phyloP scores from a whole-genome alignment of 2,888 invertebrate species.

The Lissonota sp. region DNA sequence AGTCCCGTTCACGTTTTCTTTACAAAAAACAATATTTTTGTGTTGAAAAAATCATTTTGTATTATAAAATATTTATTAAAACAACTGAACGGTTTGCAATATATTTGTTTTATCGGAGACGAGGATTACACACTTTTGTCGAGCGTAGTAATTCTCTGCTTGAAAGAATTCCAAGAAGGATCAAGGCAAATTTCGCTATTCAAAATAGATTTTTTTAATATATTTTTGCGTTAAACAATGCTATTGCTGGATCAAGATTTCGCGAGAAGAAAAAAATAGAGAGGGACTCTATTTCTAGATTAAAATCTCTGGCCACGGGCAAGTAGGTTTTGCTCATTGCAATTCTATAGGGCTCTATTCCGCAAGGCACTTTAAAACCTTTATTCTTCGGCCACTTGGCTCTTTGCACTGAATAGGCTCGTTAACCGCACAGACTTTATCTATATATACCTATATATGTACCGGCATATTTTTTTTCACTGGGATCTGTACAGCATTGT shows the following conservation, averaged over 20 bases:
- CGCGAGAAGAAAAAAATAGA: constrained; percentile 30
- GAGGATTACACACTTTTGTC: too few relatives aligned
- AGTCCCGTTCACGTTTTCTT: too few relatives aligned
- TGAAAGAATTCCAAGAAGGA: too few relatives aligned
- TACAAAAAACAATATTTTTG: too few relatives aligned
- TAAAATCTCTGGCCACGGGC: constrained; percentile 17
- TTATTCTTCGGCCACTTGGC: constrained; percentile 58
- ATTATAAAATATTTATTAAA: too few relatives aligned
- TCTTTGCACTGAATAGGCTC: constrained; percentile 60
- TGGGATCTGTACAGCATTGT: background rate
- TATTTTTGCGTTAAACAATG: background rate
- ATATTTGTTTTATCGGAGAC: too few relatives aligned
- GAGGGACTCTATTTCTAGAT: background rate
- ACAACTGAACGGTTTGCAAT: too few relatives aligned
- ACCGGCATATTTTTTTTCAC: too few relatives aligned
- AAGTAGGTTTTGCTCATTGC: background rate
- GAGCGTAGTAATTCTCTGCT: too few relatives aligned
- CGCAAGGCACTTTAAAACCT: constrained; percentile 34
- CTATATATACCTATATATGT: constrained; percentile 14
- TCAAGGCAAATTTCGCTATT: too few relatives aligned
- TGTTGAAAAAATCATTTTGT: too few relatives aligned
- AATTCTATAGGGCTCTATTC: constrained; percentile 9
- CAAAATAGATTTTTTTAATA: too few relatives aligned
- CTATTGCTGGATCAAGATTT: constrained; percentile 2
- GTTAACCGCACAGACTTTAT: constrained; percentile 55